Base-by-base conservation (phyloP, 2,888 invertebrate genomes). In the Tribolium freemani region DNA sequence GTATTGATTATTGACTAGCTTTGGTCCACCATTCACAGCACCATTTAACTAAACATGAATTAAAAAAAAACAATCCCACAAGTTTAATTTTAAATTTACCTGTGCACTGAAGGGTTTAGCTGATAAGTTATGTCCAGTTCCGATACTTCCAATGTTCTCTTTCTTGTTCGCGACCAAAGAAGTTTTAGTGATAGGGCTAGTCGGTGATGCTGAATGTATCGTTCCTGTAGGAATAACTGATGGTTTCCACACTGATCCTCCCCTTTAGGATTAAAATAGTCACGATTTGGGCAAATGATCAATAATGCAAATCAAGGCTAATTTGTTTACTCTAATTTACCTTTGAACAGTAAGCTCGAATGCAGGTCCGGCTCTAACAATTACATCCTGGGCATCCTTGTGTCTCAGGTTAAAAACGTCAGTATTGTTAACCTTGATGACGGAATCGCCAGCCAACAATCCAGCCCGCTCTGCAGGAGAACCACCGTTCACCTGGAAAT, bases 361-460 rank as follows among this genome's bases (percentile, higher is more conserved):
- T 82, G 90, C 91, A 84, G 93, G 93, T 72, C 97, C 97, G 38
- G 96, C 94, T 77, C 93, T 91, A 74, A 97, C 92, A 84, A 99
- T 96, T 80, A 94, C 91, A 86, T 97, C 97, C 88, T 98, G 98
- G 51, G 98, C 98, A 85, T 97, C 96, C 88, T 98, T 97, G 89
- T 98, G 98, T 77, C 94, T 90, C 86, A 98, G 89, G 81, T 91
- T 91, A 88, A 92, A 96, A 79, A 96, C 94, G 81, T 95, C 95
- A 69, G 91, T 90, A 83, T 90, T 92, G 89, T 97, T 97, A 84
- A 99, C 96, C 88, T 92, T 93, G 84, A 98, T 91, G 75, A 99
- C 93, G 30, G 96, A 93, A 88, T 99, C 99, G 48, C 98, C 98
- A 26, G 97, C 95, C 83, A 92, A 91, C 69, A 99, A 90, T 69